Evolutionary conservation across 2,113 vertebrate genomes (phyloP), one percentile per base, ranked within the genome.

Genomic region (Charina bottae): DNA sequence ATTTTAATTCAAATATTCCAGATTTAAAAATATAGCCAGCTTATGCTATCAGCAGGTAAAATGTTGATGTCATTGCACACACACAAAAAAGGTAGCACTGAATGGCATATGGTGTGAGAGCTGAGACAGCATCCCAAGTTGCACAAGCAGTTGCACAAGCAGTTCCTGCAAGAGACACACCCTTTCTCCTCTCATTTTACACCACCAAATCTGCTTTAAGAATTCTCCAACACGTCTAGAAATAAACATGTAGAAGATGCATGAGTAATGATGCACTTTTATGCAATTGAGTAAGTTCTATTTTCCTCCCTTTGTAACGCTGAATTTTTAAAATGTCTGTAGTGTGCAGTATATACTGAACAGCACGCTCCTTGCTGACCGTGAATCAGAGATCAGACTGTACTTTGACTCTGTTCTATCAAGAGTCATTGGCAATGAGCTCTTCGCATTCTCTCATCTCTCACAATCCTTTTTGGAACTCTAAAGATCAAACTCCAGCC

Each of bases 371-470:
- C 83, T 93, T 37, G 0, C 0, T 24, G 90, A 84, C n/a, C 89
- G 33, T 90, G 85, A 46, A 89, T 68, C 93, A 91, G 24, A 90
- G 94, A 78, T 53, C 92, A 85, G 72, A 42, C 64, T 87, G 88
- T 87, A 87, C 58, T 94, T 94, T 62, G 15, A 68, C 64, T 93
- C 64, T 89, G 83, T 46, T 83, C n/a, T 92, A 33, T 91, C 87
- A 89, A 64, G 87, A 64, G 78, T 46, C 56, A 89, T 89, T 93
- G 55, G 37, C 68, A 89, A 91, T 78, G 92, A 87, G 26, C 37
- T 92, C 33, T 92, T 94, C 91, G 56, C 92, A 59, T 93, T 58
- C 62, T 94, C 88, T 92, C 95, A 93, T 94, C 68, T 91, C 91
- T 94, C 93, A 93, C 90, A 91, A 89, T 85, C 92, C 85, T 87